Percentiles rank a stretch among this genome's conserved stretches.
phyloP scores from a whole-genome alignment of 2,113 vertebrate genomes.

The Syrmaticus mikado region DNA sequence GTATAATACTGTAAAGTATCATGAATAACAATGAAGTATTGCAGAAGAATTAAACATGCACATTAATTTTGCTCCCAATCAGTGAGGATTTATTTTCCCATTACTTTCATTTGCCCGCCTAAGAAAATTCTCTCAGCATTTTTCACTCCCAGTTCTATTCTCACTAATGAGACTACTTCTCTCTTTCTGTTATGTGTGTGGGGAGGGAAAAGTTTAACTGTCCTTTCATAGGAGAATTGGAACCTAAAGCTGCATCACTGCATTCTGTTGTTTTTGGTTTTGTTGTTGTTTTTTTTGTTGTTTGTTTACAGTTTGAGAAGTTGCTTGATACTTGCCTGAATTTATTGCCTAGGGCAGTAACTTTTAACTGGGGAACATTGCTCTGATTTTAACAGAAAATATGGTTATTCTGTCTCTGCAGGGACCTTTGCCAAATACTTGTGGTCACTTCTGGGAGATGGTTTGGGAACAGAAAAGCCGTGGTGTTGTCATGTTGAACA shows the following conservation, averaged over 20 bases:
- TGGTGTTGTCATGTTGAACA: constrained; percentile 98
- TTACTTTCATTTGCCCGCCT: not conserved
- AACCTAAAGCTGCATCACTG: not conserved
- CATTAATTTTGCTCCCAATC: not conserved
- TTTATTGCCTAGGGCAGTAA: not conserved
- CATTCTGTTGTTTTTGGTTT: not conserved
- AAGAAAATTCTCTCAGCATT: not conserved
- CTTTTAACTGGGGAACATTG: not conserved
- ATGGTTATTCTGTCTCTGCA: constrained; percentile 73
- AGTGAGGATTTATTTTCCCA: not conserved
- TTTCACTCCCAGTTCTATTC: constrained; percentile 52
- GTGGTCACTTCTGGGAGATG: constrained; percentile 99
- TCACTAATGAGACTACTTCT: not conserved
- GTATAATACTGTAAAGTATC: not conserved
- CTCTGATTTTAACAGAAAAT: constrained; percentile 32
- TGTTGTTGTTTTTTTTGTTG: not conserved
- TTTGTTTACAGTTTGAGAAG: constrained; percentile 30
- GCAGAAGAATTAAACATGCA: not conserved
- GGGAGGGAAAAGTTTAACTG: not conserved
- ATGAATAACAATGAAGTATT: not conserved
- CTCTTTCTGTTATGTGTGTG: not conserved
- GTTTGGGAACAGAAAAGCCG: constrained; percentile 96
- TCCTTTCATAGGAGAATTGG: not conserved
- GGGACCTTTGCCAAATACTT: constrained; percentile 97
- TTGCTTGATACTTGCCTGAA: not conserved